phyloP scores from a whole-genome alignment of 2,113 vertebrate genomes.

The Sinocyclocheilus rhinocerous region DNA sequence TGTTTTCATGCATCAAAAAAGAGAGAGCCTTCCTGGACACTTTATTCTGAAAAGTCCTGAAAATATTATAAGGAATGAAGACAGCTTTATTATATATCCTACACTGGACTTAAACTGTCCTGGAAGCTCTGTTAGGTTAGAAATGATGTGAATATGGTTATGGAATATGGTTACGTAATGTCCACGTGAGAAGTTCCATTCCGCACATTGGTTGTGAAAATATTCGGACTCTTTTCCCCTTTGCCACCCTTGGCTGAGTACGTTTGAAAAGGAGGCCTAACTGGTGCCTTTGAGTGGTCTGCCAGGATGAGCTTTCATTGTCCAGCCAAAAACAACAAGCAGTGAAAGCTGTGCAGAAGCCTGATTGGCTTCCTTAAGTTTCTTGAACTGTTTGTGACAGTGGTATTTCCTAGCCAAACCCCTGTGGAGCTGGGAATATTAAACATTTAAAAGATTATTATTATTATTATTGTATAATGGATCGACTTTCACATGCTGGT shows the following conservation, averaged over 20 bases:
- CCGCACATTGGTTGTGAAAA: conserved; percentile 31
- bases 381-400: background rate
- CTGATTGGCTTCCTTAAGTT: conserved; percentile 8
- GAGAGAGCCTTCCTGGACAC: background rate
- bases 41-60: background rate
- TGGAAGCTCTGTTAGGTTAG: background rate
- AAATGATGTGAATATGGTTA: conserved; percentile 20
- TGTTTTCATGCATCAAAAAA: background rate
- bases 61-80: background rate
- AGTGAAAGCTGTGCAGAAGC: background rate
- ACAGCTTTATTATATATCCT: background rate
- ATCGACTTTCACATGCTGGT: background rate
- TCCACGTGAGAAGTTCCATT: conserved; percentile 23
- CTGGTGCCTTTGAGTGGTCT: background rate
- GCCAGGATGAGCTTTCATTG: conserved; percentile 13
- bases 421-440: background rate
- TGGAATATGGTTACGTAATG: conserved; percentile 31
- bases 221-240: conserved; percentile 27
- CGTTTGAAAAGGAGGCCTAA: background rate
- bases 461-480: background rate
- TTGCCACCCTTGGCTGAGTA: conserved; percentile 9
- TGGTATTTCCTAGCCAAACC: background rate
- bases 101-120: background rate
- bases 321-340: conserved; percentile 22
- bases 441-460: background rate